Evolutionary conservation across 53 echinoderm and acorn worm species (phyloP), one percentile per base, ranked within the genome.

Genomic region (Antedon mediterranea): DNA sequence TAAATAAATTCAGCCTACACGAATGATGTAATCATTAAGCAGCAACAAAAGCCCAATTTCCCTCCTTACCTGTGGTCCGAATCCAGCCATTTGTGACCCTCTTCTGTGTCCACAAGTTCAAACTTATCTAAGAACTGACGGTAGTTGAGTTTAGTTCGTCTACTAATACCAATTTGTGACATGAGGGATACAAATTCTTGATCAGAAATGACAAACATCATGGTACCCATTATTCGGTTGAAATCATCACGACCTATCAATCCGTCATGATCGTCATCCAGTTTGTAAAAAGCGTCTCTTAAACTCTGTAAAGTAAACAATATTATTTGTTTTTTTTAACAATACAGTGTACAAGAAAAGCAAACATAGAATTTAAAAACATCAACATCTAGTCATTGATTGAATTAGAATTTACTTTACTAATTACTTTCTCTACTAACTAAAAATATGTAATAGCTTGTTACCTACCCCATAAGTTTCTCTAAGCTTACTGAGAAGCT

Each of bases 241-340:
- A 98, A 90, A 81, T 98, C 92, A 1, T 85, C 82, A 5, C 88
- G 92, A 33, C 88, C 79, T 15, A 98, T 86, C 15, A 88, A 81
- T 14, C 98, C 98, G 43, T 98, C 89, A 43, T 98, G 98, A 73
- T 98, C 93, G 72, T 98, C 98, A 27, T 98, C 98, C 74, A 98
- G 33, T 77, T 98, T 98, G 78, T 93, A 93, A 86, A 98, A 92
- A 7, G 98, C 85, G 44, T 88, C 82, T n/a, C 92, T 85, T 32
- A 98, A 82, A 71, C 85, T 87, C 92, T 98, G 73, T 28, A 23
- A 43, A 20, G 26, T 14, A 42, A 72, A 8, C 13, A n/a, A n/a
- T n/a, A n/a, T n/a, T n/a, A n/a, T n/a, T n/a, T n/a, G n/a, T n/a
- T n/a, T n/a, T n/a, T n/a, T n/a, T n/a, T n/a, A n/a, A n/a, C n/a